phyloP scores from a whole-genome alignment of 2,797 vertebrate genomes.

The Sebastes jordani region DNA sequence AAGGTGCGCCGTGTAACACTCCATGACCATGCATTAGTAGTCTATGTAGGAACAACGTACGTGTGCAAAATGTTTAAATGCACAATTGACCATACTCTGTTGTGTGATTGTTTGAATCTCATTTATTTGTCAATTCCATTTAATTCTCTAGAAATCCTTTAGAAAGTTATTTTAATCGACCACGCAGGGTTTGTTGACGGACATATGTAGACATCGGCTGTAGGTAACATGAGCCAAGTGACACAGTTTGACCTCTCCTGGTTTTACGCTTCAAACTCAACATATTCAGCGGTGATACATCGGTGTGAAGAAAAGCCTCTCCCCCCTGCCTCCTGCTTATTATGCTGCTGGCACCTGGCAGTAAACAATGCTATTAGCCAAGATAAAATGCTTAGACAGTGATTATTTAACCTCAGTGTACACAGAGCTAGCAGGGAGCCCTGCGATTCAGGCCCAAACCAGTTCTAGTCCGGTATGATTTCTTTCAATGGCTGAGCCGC shows the following conservation, averaged over 20 bases:
- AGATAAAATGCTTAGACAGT: constrained; percentile 41
- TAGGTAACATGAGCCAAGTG: not conserved
- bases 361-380: constrained; percentile 50
- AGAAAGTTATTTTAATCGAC: not conserved
- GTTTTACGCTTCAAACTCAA: constrained; percentile 17
- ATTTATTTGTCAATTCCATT: not conserved
- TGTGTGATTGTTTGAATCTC: not conserved
- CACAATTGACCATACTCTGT: not conserved
- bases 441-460: constrained; percentile 15
- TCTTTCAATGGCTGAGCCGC: constrained; percentile 16
- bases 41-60: no score
- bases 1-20: no score
- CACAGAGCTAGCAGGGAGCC: constrained; percentile 5
- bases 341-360: constrained; percentile 32
- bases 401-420: constrained; percentile 39
- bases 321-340: constrained; percentile 33
- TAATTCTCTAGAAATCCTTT: not conserved
- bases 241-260: constrained; percentile 20
- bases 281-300: constrained; percentile 16
- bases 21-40: no score
- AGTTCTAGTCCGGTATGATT: constrained; percentile 21
- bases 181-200: not conserved
- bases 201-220: not conserved
- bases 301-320: not conserved
- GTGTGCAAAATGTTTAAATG: no score